phyloP scores from a whole-genome alignment of 92 coral and sea anemone species.

The Heteractis magnifica region DNA sequence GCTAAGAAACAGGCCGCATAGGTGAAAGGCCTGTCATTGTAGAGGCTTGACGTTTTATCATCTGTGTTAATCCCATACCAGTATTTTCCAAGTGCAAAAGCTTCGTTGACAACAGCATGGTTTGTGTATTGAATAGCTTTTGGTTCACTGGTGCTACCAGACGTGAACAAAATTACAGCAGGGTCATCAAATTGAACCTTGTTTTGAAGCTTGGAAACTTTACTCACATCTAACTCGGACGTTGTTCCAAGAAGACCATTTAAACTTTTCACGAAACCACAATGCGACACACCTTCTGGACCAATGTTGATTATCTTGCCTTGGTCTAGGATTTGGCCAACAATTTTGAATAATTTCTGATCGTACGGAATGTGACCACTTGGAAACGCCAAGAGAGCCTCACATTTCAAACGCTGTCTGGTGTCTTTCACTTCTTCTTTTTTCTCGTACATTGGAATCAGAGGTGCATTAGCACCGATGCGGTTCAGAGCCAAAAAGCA shows the following conservation, averaged over 20 bases:
- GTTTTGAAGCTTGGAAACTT: neutral
- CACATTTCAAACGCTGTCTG: neutral
- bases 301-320: neutral
- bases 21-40: neutral
- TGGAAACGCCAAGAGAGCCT: too few species aligned
- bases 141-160: slow-evolving; percentile 35
- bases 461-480: slow-evolving; percentile 17
- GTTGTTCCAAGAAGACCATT: neutral
- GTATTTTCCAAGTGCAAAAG: neutral
- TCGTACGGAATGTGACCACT: too few species aligned
- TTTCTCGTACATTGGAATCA: neutral
- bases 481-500: slow-evolving; percentile 17
- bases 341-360: neutral
- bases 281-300: neutral
- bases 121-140: slow-evolving; percentile 27
- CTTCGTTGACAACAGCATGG: slow-evolving; percentile 16
- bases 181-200: slow-evolving; percentile 29
- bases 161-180: slow-evolving; percentile 17
- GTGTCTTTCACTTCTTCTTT: neutral
- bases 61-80: neutral
- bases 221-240: neutral
- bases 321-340: neutral
- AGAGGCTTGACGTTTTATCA: neutral
- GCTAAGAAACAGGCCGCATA: neutral
- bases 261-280: neutral